Conservation (phyloP, 2,113 vertebrate species). For the Rhea pennata region DNA sequence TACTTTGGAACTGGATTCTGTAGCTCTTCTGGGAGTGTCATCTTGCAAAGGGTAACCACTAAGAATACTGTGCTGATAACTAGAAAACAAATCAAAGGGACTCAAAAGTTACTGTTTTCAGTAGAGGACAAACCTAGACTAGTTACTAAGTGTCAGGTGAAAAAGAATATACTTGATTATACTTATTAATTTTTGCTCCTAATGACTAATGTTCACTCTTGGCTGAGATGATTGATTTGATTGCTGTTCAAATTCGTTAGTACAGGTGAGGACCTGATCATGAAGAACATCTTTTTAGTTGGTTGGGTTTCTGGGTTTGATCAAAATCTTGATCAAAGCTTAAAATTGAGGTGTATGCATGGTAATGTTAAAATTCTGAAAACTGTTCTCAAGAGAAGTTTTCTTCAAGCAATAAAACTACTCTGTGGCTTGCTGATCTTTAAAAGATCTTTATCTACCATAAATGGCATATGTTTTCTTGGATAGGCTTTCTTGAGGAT, state of each 20-base stretch:
- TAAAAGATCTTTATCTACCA: neutral
- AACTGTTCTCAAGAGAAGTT: neutral
- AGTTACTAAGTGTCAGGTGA: neutral
- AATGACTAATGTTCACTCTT: neutral
- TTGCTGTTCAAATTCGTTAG: neutral
- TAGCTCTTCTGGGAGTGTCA: neutral
- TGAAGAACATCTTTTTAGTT: neutral
- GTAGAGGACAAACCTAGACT: neutral
- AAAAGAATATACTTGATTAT: neutral
- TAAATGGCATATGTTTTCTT: neutral
- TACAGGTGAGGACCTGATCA: neutral
- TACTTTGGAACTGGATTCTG: neutral
- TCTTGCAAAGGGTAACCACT: neutral
- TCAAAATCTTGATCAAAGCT: neutral
- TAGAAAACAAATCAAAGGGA: neutral
- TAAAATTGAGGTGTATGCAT: neutral
- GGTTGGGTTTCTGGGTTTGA: neutral
- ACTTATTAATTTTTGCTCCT: neutral
- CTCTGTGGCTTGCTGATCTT: neutral
- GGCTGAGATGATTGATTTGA: neutral
- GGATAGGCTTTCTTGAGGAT: neutral
- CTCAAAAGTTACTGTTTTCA: fast-evolving
- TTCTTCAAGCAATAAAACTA: neutral
- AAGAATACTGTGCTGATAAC: too few species aligned
- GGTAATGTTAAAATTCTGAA: neutral